Evolutionary conservation across 1,140 invertebrate genomes (phyloP).

Genomic region (Drosophila micromelanica): DNA sequence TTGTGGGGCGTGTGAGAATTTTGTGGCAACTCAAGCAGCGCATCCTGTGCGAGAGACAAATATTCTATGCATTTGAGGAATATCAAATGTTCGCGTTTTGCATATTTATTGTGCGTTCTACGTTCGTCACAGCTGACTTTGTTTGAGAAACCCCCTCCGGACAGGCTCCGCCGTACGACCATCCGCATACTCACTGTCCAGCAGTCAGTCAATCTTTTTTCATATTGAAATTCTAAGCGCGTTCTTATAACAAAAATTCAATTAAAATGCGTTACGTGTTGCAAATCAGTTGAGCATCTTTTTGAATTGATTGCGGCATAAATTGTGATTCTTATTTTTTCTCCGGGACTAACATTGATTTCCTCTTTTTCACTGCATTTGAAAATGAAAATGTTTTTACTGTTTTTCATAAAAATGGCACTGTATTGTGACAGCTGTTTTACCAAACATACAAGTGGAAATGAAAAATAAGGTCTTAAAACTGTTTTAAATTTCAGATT

Average conservation of each 20-base stretch:
- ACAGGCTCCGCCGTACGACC: not conserved
- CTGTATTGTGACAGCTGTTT: not conserved
- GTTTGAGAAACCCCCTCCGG: not conserved
- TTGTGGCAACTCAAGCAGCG: conserved; percentile 28
- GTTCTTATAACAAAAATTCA: conserved; percentile 66
- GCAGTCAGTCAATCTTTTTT: conserved; percentile 35
- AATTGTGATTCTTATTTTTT: conserved; percentile 48
- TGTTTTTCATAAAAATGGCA: not conserved
- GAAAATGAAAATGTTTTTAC: conserved; percentile 9
- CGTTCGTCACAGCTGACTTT: conserved; percentile 17
- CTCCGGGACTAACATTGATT: conserved; percentile 13
- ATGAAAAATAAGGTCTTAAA: not conserved
- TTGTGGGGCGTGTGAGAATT: conserved; percentile 63
- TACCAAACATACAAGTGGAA: not conserved
- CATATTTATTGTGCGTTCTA: conserved; percentile 70
- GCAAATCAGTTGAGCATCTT: conserved; percentile 64
- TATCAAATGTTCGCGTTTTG: conserved; percentile 74
- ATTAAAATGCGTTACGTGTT: conserved; percentile 74
- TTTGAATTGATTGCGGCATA: conserved; percentile 67
- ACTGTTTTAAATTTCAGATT: not conserved
- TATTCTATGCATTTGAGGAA: conserved; percentile 51
- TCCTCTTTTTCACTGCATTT: not conserved
- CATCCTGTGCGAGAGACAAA: conserved; percentile 1
- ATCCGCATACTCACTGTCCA: conserved; percentile 1
- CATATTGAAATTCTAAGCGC: conserved; percentile 58